These are phyloP conservation scores for Seriola quinqueradiata DNA, from an alignment of 2,113 vertebrate genomes.

Conservation along the genomic window DNA sequence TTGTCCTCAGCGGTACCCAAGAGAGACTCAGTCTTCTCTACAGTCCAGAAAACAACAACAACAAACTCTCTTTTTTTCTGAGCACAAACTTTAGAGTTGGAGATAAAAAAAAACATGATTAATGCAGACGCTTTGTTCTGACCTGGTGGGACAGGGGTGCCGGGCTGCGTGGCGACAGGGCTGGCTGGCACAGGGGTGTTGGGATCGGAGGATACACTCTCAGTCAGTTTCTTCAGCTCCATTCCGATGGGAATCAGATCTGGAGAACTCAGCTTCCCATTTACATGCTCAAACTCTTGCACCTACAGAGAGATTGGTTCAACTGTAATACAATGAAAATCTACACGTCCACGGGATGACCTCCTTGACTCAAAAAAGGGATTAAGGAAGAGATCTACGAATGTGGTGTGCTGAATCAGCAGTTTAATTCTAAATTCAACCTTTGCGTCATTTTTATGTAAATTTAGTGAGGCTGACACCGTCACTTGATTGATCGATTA, in stretches of 20 bases:
- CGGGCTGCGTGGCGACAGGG: slow-evolving; percentile 86
- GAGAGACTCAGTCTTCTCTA: slow-evolving; percentile 88
- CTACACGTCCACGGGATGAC: background rate
- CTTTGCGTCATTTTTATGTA: background rate
- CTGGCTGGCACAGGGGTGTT: slow-evolving; percentile 93
- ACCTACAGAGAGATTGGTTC: slow-evolving; percentile 82
- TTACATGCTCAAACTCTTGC: slow-evolving; percentile 98
- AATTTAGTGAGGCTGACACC: background rate
- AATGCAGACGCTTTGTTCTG: slow-evolving; percentile 22
- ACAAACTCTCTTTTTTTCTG: background rate
- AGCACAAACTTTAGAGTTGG: background rate
- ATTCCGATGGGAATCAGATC: slow-evolving; percentile 91
- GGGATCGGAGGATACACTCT: slow-evolving; percentile 92
- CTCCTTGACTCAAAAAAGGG: slow-evolving; percentile 1
- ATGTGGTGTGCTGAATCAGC: background rate
- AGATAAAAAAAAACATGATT: background rate
- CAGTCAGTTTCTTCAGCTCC: slow-evolving; percentile 89
- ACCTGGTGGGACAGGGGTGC: slow-evolving; percentile 87
- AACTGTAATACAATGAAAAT: slow-evolving; percentile 4
- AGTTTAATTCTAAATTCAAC: slow-evolving; percentile 13
- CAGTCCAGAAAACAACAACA: slow-evolving; percentile 43
- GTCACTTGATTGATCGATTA: background rate
- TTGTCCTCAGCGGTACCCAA: slow-evolving; percentile 88
- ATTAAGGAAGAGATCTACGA: slow-evolving; percentile 11
- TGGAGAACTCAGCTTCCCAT: slow-evolving; percentile 95